These are phyloP conservation scores for Anolis apletophallus DNA, from an alignment of 2,797 vertebrate genomes.

Conservation along the genomic window DNA sequence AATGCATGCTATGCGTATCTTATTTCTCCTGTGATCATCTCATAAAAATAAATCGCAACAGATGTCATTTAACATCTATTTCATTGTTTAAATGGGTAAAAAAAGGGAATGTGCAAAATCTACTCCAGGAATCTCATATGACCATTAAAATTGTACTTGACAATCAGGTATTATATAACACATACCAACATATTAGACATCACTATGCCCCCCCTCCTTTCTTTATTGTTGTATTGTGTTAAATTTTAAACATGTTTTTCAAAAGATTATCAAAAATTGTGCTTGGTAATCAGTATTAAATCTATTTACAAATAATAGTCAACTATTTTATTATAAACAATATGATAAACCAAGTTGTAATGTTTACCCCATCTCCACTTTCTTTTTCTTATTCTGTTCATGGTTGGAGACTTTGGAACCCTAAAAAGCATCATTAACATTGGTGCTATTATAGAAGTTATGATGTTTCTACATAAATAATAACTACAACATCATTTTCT, in stretches of 20 bases:
- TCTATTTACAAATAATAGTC: not conserved
- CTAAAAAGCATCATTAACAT: not conserved
- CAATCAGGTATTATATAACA: not conserved
- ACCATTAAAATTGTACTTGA: conserved; percentile 31
- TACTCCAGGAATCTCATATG: conserved; percentile 33
- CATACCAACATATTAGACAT: no score
- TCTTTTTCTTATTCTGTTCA: not conserved
- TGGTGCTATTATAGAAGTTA: not conserved
- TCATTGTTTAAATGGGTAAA: conserved; percentile 60
- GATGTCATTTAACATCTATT: conserved; percentile 56
- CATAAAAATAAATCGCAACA: conserved; percentile 70
- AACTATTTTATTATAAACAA: not conserved
- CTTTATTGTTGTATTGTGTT: no score
- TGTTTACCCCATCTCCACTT: not conserved
- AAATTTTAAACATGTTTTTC: no score
- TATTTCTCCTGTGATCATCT: conserved; percentile 64
- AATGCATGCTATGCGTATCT: conserved; percentile 64
- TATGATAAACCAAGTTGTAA: not conserved
- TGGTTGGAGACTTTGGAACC: not conserved
- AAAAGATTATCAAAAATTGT: not conserved
- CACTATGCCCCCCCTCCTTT: no score
- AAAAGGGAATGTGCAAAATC: conserved; percentile 40
- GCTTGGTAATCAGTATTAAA: not conserved
- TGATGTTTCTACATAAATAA: no score
- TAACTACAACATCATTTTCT: not conserved